Conservation (phyloP, 2,888 invertebrate species). For the Acleris emargana region DNA sequence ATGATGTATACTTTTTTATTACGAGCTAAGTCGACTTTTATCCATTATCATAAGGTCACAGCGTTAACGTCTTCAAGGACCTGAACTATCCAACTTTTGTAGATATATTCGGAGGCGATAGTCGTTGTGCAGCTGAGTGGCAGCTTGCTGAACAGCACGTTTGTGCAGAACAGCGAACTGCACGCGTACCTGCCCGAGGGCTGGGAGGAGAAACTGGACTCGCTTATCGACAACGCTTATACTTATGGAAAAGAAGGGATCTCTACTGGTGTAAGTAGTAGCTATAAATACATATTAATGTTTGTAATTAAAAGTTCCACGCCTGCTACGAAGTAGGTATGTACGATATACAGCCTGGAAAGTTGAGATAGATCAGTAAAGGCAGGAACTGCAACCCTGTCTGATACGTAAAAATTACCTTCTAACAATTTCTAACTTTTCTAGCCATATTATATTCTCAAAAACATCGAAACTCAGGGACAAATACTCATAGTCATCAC, state of each 20-base stretch:
- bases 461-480: too few relatives aligned
- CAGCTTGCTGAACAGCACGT: constrained; percentile 93
- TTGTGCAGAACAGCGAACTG: constrained; percentile 94
- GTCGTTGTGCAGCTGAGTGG: constrained; percentile 95
- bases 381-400: too few relatives aligned
- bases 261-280: constrained; percentile 88
- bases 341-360: too few relatives aligned
- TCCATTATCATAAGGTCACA: background rate
- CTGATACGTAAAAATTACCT: too few relatives aligned
- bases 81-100: constrained; percentile 35
- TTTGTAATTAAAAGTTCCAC: too few relatives aligned
- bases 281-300: too few relatives aligned
- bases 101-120: constrained; percentile 97
- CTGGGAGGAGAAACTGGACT: constrained; percentile 93
- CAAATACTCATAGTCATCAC: too few relatives aligned
- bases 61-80: background rate
- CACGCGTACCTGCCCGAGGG: constrained; percentile 92
- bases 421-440: too few relatives aligned
- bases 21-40: background rate
- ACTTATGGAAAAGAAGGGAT: constrained; percentile 96
- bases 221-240: constrained; percentile 96
- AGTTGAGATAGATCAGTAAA: too few relatives aligned
- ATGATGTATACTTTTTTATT: background rate
- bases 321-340: too few relatives aligned
- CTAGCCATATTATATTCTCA: too few relatives aligned